A percentile compares a stretch with the other conserved stretches of the same genome.
Conservation (phyloP, 2,113 vertebrate species). For the Thymallus thymallus region DNA sequence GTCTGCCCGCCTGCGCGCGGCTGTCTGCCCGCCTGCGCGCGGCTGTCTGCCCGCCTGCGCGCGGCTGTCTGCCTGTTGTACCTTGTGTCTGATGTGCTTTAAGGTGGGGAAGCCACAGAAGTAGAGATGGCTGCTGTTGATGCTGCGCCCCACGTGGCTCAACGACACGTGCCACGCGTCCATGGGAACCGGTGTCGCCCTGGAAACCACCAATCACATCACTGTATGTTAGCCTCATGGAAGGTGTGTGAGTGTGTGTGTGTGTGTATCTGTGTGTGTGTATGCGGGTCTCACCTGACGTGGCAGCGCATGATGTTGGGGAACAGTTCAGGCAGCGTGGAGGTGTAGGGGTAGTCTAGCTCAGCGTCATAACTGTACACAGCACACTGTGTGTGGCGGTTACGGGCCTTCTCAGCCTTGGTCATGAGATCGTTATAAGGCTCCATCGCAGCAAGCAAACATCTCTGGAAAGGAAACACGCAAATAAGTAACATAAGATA, state of each 20-base stretch:
- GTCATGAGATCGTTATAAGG: conserved; percentile 77
- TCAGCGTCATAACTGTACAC: conserved; percentile 81
- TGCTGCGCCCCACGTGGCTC: conserved; percentile 73
- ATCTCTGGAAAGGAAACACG: conserved; percentile 71
- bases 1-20: too few species aligned
- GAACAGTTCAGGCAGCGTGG: conserved; percentile 84
- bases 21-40: too few species aligned
- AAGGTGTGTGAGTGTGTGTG: not conserved
- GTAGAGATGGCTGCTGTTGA: conserved; percentile 85
- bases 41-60: too few species aligned
- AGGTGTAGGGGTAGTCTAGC: conserved; percentile 76
- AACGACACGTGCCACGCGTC: conserved; percentile 88
- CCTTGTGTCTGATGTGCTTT: conserved; percentile 94
- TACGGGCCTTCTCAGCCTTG: conserved; percentile 83
- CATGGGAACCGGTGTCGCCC: conserved; percentile 82
- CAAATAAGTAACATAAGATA: too few species aligned
- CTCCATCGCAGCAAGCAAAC: conserved; percentile 90
- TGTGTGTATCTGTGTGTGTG: not conserved
- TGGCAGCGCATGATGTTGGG: conserved; percentile 80
- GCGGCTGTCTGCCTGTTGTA: conserved; percentile 40
- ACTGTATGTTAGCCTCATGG: conserved; percentile 4
- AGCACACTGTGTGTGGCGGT: conserved; percentile 86
- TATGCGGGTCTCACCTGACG: conserved; percentile 70
- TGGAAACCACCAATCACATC: conserved; percentile 55
- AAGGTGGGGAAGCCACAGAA: conserved; percentile 97